Conservation (phyloP, 2,113 vertebrate species). For the Bos javanicus region DNA sequence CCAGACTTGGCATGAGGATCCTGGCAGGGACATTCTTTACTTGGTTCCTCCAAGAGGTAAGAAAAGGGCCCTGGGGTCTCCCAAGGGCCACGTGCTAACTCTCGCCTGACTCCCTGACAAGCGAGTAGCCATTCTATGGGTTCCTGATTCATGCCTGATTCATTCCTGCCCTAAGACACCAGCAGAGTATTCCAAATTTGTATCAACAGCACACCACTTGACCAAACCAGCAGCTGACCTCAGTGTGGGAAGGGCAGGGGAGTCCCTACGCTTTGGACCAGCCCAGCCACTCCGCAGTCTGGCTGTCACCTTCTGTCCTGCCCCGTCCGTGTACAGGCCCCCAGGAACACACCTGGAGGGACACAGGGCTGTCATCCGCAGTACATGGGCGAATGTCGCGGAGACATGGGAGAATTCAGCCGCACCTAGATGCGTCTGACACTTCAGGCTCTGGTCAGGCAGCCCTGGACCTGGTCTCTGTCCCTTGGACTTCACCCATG, state of each 20-base stretch:
- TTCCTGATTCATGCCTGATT: neutral
- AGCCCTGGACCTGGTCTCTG: neutral
- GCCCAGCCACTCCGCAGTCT: neutral
- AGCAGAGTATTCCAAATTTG: neutral
- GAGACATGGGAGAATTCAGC: neutral
- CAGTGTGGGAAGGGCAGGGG: neutral
- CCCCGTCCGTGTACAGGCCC: rapidly evolving
- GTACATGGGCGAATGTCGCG: rapidly evolving
- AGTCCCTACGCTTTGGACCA: neutral
- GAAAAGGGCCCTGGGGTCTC: neutral
- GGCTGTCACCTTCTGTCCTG: neutral
- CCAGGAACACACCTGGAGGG: neutral
- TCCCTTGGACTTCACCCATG: neutral
- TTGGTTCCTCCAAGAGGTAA: neutral
- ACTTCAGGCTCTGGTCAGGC: neutral
- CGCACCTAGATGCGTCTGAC: neutral
- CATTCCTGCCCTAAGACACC: neutral
- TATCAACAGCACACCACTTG: rapidly evolving
- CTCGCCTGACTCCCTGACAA: neutral
- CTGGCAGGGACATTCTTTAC: neutral
- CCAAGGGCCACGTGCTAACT: too few species aligned
- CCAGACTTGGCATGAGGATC: neutral
- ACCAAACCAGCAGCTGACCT: neutral
- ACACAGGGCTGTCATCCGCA: neutral
- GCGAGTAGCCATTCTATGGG: neutral